Base-by-base conservation (phyloP, 37 sponge, comb jelly and placozoan species). In the Hexactinellida sp. region DNA sequence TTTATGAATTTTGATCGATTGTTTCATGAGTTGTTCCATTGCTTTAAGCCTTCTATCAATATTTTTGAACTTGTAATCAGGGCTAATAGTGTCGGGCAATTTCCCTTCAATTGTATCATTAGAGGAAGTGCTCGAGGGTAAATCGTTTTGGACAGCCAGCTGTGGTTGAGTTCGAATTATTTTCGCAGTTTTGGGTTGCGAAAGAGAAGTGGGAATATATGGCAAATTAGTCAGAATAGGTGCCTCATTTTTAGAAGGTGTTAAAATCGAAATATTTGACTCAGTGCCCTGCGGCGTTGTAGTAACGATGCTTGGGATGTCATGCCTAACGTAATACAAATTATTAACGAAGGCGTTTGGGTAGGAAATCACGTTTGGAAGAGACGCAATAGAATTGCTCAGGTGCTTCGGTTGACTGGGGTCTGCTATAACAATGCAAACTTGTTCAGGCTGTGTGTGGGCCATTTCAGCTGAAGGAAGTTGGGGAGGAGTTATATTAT, bases 311-410 rank as follows among this genome's bases (percentile, higher is more conserved):
- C 16, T 47, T 47, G 52, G 52, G 16, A 63, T 25, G 3, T 63
- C 76, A 21, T 63, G 76, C 5, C 76, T 23, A n/a, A 63, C 5
- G 76, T 63, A 63, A 23, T 63, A 63, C 28, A 25, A 63, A 63
- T 63, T 63, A 5, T 7, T 7, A 7, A 63, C 3, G 28, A 63
- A 32, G 5, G 76, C 32, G 76, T 63, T 63, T 23, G 76, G 3
- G 76, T 63, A 63, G 76, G 76, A 63, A 63, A 63, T 63, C 76
- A 63, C 30, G 30, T 63, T 63, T 63, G 21, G 76, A 63, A 63
- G 19, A 28, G 76, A 63, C 32, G 3, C 5, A 1, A 63, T 63
- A 7, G 76, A 25, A n/a, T 63, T 63, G 3, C 19, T 21, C 19
- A 32, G 13, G 3, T 63, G 76, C 34, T 63, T 63, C 30, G 76